Evolutionary conservation across 92 coral and sea anemone species (phyloP), one percentile per base, ranked within the genome.

Genomic region (Epizoanthus fatuus): DNA sequence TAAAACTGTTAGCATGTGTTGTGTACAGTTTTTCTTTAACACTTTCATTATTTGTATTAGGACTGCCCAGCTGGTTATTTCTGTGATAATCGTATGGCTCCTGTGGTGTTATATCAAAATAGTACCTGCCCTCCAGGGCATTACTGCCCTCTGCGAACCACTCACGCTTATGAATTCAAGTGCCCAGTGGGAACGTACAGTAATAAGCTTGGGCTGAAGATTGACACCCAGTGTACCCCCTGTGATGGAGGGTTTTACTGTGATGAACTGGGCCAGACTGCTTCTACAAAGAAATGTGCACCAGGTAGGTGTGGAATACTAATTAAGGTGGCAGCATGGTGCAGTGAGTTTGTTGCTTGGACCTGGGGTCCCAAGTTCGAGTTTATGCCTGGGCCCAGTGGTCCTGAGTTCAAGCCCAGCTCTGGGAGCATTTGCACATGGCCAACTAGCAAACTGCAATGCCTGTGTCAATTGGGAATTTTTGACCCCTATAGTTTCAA

Each of bases 171-270:
- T 57, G 95, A 97, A 80, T 85, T 80, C 92, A 96, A 94, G 9
- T 97, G 99, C 63, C 99, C 97, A 0, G 76, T 94, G 60, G 99
- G 99, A 56, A 95, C 98, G 40, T 97, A 95, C 85, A 97, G 99
- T 90, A 93, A 93, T 56, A 75, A 89, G 17, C 69, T 74, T 52
- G 98, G 98, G 38, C 69, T 95, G 66, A 29, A 83, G 4, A 62
- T 14, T 55, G 80, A 85, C 45, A 88, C 89, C 5, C 90, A 95
- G 57, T 97, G 99, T 72, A 93, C 89, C 77, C 98, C 99, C 1
- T 97, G 99, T 77, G 97, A 95, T 11, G 98, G 99, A 12, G 97
- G 98, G 20, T 97, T 67, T 70, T 97, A 91, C 89, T 97, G 99
- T 69, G 97, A 95, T 54, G 97, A 97, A 71, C 93, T 91, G 22